Conservation (phyloP, 2,113 vertebrate species). For the Ondatra zibethicus region DNA sequence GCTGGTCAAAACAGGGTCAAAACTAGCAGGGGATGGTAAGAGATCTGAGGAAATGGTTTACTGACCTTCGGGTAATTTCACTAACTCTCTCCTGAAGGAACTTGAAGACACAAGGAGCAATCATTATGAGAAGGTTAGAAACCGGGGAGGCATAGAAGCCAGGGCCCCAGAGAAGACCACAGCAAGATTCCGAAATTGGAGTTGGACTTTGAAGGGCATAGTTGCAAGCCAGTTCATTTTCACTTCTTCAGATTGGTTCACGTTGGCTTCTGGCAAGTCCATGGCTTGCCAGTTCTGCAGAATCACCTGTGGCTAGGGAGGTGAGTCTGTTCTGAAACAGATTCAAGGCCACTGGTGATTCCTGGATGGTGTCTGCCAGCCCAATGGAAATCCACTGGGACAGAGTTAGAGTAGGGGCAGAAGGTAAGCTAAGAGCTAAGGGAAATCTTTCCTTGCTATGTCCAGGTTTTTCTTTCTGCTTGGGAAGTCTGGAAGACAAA, state of each 20-base stretch:
- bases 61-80: background rate
- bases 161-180: background rate
- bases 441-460: background rate
- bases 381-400: background rate
- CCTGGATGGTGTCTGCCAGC: background rate
- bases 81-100: background rate
- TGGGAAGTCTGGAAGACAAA: background rate
- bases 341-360: background rate
- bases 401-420: background rate
- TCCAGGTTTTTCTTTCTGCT: background rate
- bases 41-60: background rate
- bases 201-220: too few species aligned
- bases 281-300: background rate
- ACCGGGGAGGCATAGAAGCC: background rate
- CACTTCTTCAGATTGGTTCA: background rate
- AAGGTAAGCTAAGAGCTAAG: background rate
- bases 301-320: background rate
- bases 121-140: background rate
- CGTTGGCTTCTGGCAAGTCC: background rate
- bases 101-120: background rate
- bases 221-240: background rate
- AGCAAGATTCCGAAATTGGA: background rate
- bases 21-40: background rate
- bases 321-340: background rate
- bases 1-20: background rate